phyloP scores from a whole-genome alignment of 2,797 vertebrate species.

The Enteromius paludinosus region DNA sequence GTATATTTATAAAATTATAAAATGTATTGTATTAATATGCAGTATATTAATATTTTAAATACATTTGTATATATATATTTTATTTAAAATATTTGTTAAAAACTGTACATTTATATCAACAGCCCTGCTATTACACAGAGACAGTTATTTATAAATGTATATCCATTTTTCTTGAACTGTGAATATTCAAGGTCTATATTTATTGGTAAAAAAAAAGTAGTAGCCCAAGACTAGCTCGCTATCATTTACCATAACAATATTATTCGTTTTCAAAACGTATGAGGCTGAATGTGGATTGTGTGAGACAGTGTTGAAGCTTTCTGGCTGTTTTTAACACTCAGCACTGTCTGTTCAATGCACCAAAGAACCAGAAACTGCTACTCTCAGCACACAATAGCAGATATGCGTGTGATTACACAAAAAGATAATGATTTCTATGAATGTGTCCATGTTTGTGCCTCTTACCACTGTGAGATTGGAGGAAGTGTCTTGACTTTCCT shows the following conservation, averaged over 20 bases:
- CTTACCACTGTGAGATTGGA: not conserved
- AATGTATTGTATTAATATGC: not conserved
- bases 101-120: not conserved
- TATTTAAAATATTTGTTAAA: too few species aligned
- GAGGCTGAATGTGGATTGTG: not conserved
- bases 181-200: not conserved
- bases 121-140: conserved; percentile 4
- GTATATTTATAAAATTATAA: not conserved
- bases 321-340: conserved; percentile 7
- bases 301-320: not conserved
- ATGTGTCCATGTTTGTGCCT: not conserved
- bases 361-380: conserved; percentile 7
- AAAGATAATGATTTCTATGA: conserved; percentile 3
- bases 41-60: not conserved
- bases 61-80: not conserved
- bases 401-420: not conserved
- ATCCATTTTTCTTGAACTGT: not conserved
- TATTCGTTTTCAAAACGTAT: not conserved
- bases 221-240: not conserved
- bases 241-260: not conserved
- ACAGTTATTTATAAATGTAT: not conserved
- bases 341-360: conserved; percentile 28
- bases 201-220: not conserved
- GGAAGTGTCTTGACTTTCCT: not conserved
- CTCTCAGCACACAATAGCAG: conserved; percentile 24